Evolutionary conservation across 1,140 invertebrate species (phyloP).

Genomic region (Globodera ellingtonae): DNA sequence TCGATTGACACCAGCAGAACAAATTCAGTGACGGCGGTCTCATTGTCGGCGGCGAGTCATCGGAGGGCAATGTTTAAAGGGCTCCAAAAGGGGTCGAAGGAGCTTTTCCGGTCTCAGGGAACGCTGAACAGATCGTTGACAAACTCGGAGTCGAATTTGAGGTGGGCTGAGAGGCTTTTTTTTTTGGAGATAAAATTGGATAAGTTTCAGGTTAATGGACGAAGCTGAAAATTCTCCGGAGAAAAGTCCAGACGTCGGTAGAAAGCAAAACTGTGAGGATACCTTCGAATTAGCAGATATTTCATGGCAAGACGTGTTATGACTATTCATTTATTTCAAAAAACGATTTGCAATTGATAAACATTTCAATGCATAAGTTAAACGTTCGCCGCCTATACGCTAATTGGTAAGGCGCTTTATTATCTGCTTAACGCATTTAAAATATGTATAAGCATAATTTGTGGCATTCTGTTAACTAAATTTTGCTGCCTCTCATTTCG

Average conservation of each 20-base stretch:
- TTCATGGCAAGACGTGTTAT: neutral
- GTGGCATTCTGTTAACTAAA: too few species aligned
- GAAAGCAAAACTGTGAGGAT: neutral
- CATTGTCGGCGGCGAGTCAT: neutral
- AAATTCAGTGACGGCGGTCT: neutral
- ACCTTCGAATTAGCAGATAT: neutral
- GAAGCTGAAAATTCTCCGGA: slow-evolving; percentile 25
- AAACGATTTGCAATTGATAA: too few species aligned
- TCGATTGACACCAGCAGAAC: neutral
- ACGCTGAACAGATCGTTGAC: slow-evolving; percentile 40
- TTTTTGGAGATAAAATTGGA: neutral
- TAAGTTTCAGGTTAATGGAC: slow-evolving; percentile 33
- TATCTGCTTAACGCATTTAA: too few species aligned
- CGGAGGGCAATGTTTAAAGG: slow-evolving; percentile 14
- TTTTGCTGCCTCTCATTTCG: too few species aligned
- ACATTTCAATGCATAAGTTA: too few species aligned
- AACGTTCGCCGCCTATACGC: too few species aligned
- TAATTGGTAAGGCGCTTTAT: too few species aligned
- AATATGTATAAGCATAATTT: too few species aligned
- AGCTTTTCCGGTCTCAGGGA: slow-evolving; percentile 30
- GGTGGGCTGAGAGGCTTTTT: slow-evolving; percentile 3
- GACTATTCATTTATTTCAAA: neutral
- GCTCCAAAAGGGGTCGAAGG: slow-evolving; percentile 1
- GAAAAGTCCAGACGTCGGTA: slow-evolving; percentile 2
- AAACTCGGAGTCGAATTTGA: slow-evolving; percentile 47